phyloP scores from a whole-genome alignment of 1,140 invertebrate species.

The Coptotermes formosanus region DNA sequence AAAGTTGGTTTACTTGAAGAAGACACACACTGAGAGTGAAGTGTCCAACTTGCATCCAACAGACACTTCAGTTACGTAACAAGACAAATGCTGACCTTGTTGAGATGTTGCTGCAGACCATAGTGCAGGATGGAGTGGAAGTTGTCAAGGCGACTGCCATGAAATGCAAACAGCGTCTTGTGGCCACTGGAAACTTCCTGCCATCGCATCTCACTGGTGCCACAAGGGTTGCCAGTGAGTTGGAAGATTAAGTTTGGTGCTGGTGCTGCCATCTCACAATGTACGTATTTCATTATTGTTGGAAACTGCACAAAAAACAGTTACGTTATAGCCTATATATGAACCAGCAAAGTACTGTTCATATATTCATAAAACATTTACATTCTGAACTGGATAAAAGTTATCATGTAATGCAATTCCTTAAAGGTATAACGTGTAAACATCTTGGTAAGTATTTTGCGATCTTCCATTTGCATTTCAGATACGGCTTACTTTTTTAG shows the following conservation, averaged over 20 bases:
- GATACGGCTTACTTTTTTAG: too few relatives aligned
- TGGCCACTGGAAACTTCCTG: constrained; percentile 53
- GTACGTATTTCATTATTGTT: constrained; percentile 51
- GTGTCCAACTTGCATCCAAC: too few relatives aligned
- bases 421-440: too few relatives aligned
- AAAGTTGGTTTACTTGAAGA: neutral
- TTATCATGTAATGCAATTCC: too few relatives aligned
- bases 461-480: too few relatives aligned
- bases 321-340: constrained; percentile 25
- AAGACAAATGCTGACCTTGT: constrained; percentile 56
- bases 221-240: constrained; percentile 54
- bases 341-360: neutral
- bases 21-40: too few relatives aligned
- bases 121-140: constrained; percentile 79
- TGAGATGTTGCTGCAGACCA: constrained; percentile 73
- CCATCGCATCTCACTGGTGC: constrained; percentile 58
- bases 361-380: neutral
- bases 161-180: constrained; percentile 67
- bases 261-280: constrained; percentile 48
- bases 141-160: constrained; percentile 76
- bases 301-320: constrained; percentile 51
- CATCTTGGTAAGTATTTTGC: too few relatives aligned
- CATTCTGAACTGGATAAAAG: too few relatives aligned
- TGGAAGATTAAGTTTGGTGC: constrained; percentile 66
- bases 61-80: neutral